Conservation (phyloP, 2,113 vertebrate genomes). For the Strix uralensis region DNA sequence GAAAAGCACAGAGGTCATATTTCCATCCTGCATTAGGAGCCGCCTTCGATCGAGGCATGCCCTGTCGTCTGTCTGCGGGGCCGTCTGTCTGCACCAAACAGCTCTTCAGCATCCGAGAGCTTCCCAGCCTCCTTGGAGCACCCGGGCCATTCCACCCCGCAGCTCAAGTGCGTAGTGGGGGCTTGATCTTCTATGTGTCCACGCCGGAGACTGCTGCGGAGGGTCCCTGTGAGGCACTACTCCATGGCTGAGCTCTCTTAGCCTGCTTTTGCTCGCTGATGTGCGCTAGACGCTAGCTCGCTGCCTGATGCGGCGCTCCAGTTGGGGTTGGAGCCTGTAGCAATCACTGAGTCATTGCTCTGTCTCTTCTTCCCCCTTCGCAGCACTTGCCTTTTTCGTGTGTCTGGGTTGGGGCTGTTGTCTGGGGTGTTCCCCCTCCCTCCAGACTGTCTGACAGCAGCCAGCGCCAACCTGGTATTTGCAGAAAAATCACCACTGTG, state of each 20-base stretch:
- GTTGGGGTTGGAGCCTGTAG: background rate
- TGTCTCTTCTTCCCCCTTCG: background rate
- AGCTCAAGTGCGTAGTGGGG: rapidly evolving
- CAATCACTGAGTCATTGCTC: conserved; percentile 60
- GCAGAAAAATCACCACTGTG: rapidly evolving
- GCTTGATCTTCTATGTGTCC: rapidly evolving
- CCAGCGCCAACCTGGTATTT: background rate
- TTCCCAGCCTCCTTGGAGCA: background rate
- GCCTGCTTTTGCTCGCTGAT: background rate
- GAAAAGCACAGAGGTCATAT: background rate
- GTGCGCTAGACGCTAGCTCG: rapidly evolving
- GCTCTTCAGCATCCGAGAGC: background rate
- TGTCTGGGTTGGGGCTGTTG: conserved; percentile 39
- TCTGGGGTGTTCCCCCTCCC: background rate
- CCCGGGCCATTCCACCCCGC: background rate
- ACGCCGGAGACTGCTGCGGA: rapidly evolving
- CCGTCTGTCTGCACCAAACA: background rate
- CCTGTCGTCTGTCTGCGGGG: background rate
- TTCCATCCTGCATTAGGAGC: background rate
- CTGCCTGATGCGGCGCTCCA: background rate
- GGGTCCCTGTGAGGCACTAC: rapidly evolving
- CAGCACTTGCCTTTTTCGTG: background rate
- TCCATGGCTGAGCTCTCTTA: background rate
- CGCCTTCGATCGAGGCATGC: background rate
- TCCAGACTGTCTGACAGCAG: background rate